Percentiles rank a stretch among this genome's conserved stretches.
These are phyloP conservation scores for Latrodectus hesperus DNA, from an alignment of 2,888 invertebrate genomes.

Conservation along the genomic window DNA sequence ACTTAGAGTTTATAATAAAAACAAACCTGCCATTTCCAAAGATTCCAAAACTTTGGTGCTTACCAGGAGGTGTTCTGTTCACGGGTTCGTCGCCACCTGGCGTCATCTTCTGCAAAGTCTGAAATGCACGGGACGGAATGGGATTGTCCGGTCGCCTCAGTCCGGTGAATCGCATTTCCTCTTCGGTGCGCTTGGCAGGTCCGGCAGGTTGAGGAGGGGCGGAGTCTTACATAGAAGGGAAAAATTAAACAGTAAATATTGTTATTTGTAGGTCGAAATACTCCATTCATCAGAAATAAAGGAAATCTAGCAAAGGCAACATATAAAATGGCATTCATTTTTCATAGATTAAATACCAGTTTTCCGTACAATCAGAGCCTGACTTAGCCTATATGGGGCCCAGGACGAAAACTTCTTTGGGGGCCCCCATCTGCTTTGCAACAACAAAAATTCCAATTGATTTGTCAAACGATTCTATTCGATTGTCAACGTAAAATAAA, in stretches of 20 bases:
- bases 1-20: too few relatives aligned
- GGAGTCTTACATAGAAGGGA: conserved; percentile 21
- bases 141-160: conserved; percentile 77
- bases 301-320: too few relatives aligned
- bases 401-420: too few relatives aligned
- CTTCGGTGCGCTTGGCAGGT: conserved; percentile 72
- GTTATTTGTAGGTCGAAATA: neutral
- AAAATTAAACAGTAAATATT: neutral
- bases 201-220: neutral
- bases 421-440: too few relatives aligned
- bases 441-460: too few relatives aligned
- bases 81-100: conserved; percentile 58
- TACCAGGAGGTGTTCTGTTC: neutral
- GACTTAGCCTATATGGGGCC: too few relatives aligned
- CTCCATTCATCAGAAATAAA: too few relatives aligned
- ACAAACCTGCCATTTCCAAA: too few relatives aligned
- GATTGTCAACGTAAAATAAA: too few relatives aligned
- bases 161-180: conserved; percentile 75
- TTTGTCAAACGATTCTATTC: too few relatives aligned
- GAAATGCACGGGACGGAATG: conserved; percentile 83
- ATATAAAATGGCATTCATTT: too few relatives aligned
- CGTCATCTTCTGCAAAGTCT: conserved; percentile 74
- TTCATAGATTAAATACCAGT: too few relatives aligned
- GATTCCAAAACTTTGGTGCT: neutral
- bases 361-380: neutral